Conservation (phyloP, 2,797 vertebrate genomes). For the Lacerta viridis region DNA sequence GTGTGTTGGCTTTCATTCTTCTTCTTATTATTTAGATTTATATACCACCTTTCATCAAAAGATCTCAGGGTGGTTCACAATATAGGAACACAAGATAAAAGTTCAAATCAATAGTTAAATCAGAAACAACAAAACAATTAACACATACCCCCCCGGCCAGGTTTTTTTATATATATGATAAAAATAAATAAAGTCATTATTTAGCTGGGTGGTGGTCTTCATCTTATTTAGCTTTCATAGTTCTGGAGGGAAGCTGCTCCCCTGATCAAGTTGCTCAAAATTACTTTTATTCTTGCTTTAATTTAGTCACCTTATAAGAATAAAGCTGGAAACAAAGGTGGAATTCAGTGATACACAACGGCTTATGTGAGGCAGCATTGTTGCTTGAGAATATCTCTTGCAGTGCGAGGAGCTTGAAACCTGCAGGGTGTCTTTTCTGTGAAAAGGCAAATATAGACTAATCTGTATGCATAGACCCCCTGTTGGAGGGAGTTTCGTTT, state of each 20-base stretch:
- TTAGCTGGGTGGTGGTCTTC: slow-evolving; percentile 30
- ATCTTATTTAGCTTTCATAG: slow-evolving; percentile 50
- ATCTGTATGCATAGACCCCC: slow-evolving; percentile 76
- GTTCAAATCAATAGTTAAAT: no score
- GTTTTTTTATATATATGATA: not conserved
- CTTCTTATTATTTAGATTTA: no score
- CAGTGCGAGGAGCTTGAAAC: slow-evolving; percentile 72
- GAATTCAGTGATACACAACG: slow-evolving; percentile 68
- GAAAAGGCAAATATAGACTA: slow-evolving; percentile 77
- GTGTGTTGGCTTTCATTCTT: no score
- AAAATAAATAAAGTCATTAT: slow-evolving; percentile 21
- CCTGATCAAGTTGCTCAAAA: slow-evolving; percentile 60
- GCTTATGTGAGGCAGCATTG: slow-evolving; percentile 70
- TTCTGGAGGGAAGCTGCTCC: slow-evolving; percentile 50
- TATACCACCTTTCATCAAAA: no score
- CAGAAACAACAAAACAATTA: no score
- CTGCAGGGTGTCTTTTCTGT: slow-evolving; percentile 77
- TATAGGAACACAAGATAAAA: no score
- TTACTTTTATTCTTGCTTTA: slow-evolving; percentile 63
- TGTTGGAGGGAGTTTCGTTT: slow-evolving; percentile 72
- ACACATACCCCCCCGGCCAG: no score
- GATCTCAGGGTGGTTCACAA: no score
- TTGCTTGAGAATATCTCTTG: slow-evolving; percentile 66
- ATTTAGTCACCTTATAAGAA: slow-evolving; percentile 80
- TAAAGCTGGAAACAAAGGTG: slow-evolving; percentile 72